Evolutionary conservation across 1,140 invertebrate species (phyloP), one percentile per base, ranked within the genome.

Genomic region (Brachionus koreanus): DNA sequence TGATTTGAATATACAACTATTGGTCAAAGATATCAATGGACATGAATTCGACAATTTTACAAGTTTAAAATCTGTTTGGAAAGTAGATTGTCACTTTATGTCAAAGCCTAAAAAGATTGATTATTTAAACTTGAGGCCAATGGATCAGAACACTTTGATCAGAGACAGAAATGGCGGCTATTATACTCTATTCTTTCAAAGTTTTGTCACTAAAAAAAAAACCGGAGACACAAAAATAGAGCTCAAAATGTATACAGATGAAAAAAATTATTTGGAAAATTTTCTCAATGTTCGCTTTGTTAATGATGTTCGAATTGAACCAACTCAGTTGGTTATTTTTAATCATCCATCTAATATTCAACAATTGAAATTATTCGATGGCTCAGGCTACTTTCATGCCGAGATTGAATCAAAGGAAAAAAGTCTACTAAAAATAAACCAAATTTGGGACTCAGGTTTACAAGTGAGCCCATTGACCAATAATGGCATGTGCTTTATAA

Each of bases 311-410:
- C 16, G 25, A 74, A 29, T 74, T 3, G 69, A 74, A 16, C 69
- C 69, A 2, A 25, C 23, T 13, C 16, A 74, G 13, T 10, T 74
- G 19, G 69, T 74, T 46, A 6, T 74, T 9, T 74, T 74, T 46
- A 74, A 74, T 46, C 69, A 74, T 29, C 69, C 69, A 46, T 46
- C 39, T 13, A 74, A 74, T 39, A n/a, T 74, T 35, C 69, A 74
- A 25, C 37, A 25, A 23, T 46, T 74, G 19, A 74, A 46, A 4
- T 19, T 74, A 13, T 9, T 25, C 6, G 69, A 43, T 46, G 69
- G 69, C 25, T 74, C 69, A 19, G 69, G 69, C 23, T 74, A 74
- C 13, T 74, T 74, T 29, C 37, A 74, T 46, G 69, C 39, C 19
- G 69, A 74, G 13, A 19, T 46, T 4, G 69, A 74, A 13, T 29